phyloP scores from a whole-genome alignment of 2,797 vertebrate species.

The Phyllotis vaccarum region DNA sequence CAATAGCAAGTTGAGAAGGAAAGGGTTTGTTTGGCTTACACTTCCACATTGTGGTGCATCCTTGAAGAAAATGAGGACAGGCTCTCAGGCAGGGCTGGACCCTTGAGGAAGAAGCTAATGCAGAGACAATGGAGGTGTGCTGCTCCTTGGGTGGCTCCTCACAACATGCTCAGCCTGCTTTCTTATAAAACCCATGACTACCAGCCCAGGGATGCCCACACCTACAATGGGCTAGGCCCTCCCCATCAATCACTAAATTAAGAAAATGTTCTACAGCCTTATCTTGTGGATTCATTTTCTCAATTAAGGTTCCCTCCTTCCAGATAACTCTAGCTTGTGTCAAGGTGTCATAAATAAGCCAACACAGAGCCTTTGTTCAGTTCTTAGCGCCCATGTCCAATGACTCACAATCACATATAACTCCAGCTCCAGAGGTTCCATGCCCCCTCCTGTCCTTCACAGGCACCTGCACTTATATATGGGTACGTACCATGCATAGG shows the following conservation, averaged over 20 bases:
- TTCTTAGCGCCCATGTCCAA: not conserved
- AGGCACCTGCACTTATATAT: not conserved
- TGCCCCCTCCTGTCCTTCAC: not conserved
- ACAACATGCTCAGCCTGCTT: not conserved
- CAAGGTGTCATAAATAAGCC: not conserved
- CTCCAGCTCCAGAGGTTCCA: not conserved
- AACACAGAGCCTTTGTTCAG: not conserved
- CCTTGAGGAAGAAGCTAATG: not conserved
- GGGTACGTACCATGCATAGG: not conserved
- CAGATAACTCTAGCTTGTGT: not conserved
- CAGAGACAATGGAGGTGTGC: not conserved
- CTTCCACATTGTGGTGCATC: not conserved
- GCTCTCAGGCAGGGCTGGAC: not conserved
- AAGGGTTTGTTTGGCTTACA: not conserved
- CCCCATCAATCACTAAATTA: not conserved
- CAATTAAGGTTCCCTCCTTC: not conserved
- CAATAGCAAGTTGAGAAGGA: not conserved
- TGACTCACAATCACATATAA: not conserved
- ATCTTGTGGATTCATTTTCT: not conserved
- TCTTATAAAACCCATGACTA: not conserved
- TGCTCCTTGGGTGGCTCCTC: not conserved
- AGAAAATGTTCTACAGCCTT: not conserved
- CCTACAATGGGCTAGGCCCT: not conserved
- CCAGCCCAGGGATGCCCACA: too few relatives aligned
- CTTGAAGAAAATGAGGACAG: not conserved